Percentiles rank a stretch among this genome's conserved stretches.
Conservation (phyloP, 2,888 invertebrate species). For the Sylvicola fuscatus region DNA sequence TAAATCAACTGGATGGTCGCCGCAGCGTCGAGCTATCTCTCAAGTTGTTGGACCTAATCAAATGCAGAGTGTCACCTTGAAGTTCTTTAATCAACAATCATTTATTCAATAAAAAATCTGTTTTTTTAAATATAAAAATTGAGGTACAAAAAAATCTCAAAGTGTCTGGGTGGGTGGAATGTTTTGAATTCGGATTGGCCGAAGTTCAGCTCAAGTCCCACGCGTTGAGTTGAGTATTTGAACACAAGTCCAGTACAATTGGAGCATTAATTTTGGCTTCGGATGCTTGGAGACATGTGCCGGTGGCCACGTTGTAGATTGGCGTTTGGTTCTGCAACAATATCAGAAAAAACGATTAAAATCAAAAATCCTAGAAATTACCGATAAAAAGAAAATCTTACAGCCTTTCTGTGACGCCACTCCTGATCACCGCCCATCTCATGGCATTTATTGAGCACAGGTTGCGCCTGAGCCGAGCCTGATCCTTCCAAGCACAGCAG, state of each 20-base stretch:
- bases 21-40: no score
- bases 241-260: slow-evolving; percentile 39
- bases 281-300: slow-evolving; percentile 53
- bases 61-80: no score
- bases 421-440: slow-evolving; percentile 81
- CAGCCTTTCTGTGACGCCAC: slow-evolving; percentile 66
- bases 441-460: slow-evolving; percentile 76
- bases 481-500: slow-evolving; percentile 68
- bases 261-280: slow-evolving; percentile 25
- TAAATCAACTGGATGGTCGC: no score
- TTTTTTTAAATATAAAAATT: no score
- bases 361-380: background rate
- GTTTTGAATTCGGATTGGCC: no score
- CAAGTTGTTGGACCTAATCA: no score
- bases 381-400: slow-evolving; percentile 17
- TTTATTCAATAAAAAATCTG: no score
- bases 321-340: slow-evolving; percentile 45
- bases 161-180: no score
- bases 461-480: slow-evolving; percentile 29
- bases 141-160: no score
- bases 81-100: no score
- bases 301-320: slow-evolving; percentile 70
- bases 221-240: slow-evolving; percentile 27
- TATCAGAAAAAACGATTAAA: slow-evolving; percentile 4
- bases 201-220: slow-evolving; percentile 28